Percentiles rank a stretch among this genome's conserved stretches.
These are phyloP conservation scores for Poecilia wingei DNA, from an alignment of 2,797 vertebrate species.

Conservation along the genomic window DNA sequence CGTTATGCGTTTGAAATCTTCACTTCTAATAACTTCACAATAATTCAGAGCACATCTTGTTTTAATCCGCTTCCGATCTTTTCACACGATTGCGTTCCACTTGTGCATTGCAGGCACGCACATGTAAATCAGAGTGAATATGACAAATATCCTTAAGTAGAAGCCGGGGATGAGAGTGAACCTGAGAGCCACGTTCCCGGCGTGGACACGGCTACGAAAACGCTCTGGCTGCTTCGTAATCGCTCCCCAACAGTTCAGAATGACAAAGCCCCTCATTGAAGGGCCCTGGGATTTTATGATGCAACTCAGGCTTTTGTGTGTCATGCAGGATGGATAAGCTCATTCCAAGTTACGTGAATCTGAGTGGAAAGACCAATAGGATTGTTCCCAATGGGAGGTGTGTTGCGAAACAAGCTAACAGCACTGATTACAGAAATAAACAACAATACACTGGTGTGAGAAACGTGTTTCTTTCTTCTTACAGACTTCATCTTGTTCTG, in stretches of 20 bases:
- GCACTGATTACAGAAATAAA: conserved; percentile 11
- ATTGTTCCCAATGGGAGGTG: conserved; percentile 24
- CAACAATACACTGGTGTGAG: background rate
- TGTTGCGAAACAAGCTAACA: conserved; percentile 25
- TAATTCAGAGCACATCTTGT: background rate
- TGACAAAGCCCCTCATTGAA: conserved; percentile 27
- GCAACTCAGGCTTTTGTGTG: conserved; percentile 53
- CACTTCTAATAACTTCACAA: background rate
- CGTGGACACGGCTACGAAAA: background rate
- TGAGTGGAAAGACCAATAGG: conserved; percentile 35
- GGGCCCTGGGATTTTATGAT: conserved; percentile 48
- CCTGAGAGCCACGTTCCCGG: background rate
- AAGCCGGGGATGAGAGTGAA: background rate
- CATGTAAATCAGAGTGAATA: background rate
- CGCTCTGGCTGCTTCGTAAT: conserved; percentile 10
- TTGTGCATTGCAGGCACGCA: conserved; percentile 4
- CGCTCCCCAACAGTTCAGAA: conserved; percentile 8
- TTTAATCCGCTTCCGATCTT: background rate
- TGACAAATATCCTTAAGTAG: background rate
- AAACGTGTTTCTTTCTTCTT: background rate
- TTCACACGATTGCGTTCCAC: background rate
- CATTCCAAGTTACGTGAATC: conserved; percentile 48
- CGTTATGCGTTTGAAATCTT: background rate
- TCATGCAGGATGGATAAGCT: conserved; percentile 52
- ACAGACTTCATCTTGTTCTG: background rate